Conservation (phyloP, 2,888 invertebrate species). For the Apantesis nais region DNA sequence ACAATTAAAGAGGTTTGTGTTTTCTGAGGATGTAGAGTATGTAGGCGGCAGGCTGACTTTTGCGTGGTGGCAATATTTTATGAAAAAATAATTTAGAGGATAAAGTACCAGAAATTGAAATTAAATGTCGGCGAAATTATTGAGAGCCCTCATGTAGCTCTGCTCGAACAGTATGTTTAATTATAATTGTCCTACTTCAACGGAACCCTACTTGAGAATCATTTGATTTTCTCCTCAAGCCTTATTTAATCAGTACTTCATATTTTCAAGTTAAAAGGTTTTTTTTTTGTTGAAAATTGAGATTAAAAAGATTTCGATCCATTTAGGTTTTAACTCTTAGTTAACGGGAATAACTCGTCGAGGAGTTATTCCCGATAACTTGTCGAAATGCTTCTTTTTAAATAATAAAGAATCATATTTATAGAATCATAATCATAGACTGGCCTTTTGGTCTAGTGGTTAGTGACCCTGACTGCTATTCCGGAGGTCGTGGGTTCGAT, state of each 20-base stretch:
- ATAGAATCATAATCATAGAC: too few species aligned
- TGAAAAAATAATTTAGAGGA: too few species aligned
- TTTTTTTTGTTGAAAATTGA: constrained; percentile 2
- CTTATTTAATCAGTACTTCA: constrained; percentile 30
- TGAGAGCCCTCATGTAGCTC: not conserved
- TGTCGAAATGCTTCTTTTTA: not conserved
- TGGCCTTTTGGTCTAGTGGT: too few species aligned
- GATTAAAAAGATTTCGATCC: not conserved
- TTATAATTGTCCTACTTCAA: constrained; percentile 38
- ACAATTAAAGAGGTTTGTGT: too few species aligned
- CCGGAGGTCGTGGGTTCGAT: too few species aligned
- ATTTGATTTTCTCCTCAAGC: constrained; percentile 34
- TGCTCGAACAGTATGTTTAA: constrained; percentile 28
- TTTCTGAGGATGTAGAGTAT: too few species aligned
- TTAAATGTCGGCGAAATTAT: constrained; percentile 18
- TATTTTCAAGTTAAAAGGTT: constrained; percentile 33
- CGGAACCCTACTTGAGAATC: constrained; percentile 34
- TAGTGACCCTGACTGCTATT: too few species aligned
- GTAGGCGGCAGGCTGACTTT: too few species aligned
- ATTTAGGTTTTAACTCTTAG: not conserved
- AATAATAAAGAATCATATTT: not conserved
- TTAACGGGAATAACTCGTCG: not conserved
- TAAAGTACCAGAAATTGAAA: not conserved
- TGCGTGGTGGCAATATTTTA: too few species aligned
- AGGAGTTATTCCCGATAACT: too few species aligned